Conservation (phyloP, 2,113 vertebrate genomes). For the Cathartes aura region DNA sequence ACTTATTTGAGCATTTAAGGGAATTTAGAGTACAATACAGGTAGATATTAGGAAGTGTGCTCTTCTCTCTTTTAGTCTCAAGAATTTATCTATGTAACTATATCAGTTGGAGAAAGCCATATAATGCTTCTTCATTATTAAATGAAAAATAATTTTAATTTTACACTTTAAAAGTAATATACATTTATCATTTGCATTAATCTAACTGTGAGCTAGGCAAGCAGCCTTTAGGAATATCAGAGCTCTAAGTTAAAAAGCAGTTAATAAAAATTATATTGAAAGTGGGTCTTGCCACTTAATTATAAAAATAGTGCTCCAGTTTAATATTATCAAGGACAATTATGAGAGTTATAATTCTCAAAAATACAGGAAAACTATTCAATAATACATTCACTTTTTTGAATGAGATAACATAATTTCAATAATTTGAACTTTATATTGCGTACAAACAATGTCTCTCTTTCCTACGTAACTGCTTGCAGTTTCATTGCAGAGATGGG, state of each 20-base stretch:
- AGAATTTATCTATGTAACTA: not conserved
- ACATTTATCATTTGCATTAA: not conserved
- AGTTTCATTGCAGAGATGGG: not conserved
- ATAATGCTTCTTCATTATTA: not conserved
- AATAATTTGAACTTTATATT: not conserved
- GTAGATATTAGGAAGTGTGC: not conserved
- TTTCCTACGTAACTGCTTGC: not conserved
- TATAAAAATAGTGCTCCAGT: not conserved
- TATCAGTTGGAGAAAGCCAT: not conserved
- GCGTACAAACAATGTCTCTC: accelerated
- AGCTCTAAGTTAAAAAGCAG: not conserved
- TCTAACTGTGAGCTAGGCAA: not conserved
- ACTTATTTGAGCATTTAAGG: not conserved
- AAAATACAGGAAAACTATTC: not conserved
- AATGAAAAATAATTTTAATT: not conserved
- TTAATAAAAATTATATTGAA: not conserved
- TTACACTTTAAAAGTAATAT: not conserved
- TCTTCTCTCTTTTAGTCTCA: not conserved
- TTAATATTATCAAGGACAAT: not conserved
- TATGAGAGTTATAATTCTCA: not conserved
- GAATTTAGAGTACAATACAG: not conserved
- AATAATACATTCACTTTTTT: not conserved
- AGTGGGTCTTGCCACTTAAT: not conserved
- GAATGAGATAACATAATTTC: not conserved
- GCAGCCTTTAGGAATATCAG: not conserved